phyloP scores from a whole-genome alignment of 2,797 vertebrate genomes.

The Acrossocheilus wenchowensis region DNA sequence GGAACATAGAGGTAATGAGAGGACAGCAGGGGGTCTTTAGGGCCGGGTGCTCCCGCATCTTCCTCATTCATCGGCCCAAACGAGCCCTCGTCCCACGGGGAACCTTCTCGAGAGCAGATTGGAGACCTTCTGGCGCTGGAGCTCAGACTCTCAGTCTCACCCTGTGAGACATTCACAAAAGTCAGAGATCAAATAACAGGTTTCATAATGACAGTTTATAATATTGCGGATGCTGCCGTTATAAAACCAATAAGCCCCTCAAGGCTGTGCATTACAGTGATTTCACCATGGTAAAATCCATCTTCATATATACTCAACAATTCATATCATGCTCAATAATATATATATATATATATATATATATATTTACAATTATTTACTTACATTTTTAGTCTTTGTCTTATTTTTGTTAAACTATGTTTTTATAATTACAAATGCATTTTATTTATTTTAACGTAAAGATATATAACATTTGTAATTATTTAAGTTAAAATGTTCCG shows the following conservation, averaged over 20 bases:
- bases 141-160: conserved; percentile 2
- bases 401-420: no score
- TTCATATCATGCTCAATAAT: neutral
- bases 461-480: no score
- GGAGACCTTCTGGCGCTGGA: conserved; percentile 27
- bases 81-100: conserved; percentile 17
- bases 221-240: neutral
- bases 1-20: conserved; percentile 88
- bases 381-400: no score
- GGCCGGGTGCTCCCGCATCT: neutral
- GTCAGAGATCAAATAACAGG: neutral
- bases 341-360: neutral
- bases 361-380: no score
- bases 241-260: neutral
- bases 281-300: neutral
- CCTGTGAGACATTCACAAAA: neutral
- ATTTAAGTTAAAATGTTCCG: neutral
- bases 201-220: neutral
- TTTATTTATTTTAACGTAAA: no score
- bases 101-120: neutral
- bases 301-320: neutral
- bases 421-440: no score
- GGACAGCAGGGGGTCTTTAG: conserved; percentile 56
- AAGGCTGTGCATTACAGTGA: neutral
- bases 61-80: conserved; percentile 3